These are phyloP conservation scores for Anadara kagoshimensis DNA, from an alignment of 1,140 invertebrate species.

Conservation along the genomic window DNA sequence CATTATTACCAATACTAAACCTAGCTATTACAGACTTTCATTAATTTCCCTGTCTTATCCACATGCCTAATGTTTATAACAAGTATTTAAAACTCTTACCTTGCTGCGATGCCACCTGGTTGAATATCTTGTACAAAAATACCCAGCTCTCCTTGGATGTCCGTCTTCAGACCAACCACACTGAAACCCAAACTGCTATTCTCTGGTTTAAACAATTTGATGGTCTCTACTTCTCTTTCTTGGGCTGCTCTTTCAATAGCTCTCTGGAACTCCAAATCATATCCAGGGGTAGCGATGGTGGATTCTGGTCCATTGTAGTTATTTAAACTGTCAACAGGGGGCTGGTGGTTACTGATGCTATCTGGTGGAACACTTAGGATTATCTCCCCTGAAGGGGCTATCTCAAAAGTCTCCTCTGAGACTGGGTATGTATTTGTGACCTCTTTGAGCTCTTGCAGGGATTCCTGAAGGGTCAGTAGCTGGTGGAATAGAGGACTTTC, in stretches of 20 bases:
- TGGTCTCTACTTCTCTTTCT: constrained; percentile 78
- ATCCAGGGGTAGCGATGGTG: constrained; percentile 50
- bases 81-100: constrained; percentile 74
- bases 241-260: constrained; percentile 80
- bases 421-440: constrained; percentile 51
- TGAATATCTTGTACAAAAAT: constrained; percentile 88
- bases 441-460: constrained; percentile 65
- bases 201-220: constrained; percentile 82
- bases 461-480: constrained; percentile 88
- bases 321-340: constrained; percentile 40
- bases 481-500: constrained; percentile 94
- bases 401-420: constrained; percentile 62
- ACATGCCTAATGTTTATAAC: too few species aligned
- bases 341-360: constrained; percentile 32
- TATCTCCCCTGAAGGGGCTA: constrained; percentile 58
- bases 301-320: constrained; percentile 38
- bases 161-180: constrained; percentile 83
- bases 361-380: constrained; percentile 45
- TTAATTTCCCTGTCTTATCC: too few species aligned
- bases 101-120: constrained; percentile 82
- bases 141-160: constrained; percentile 81
- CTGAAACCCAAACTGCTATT: constrained; percentile 85
- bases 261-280: constrained; percentile 78
- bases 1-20: too few species aligned
- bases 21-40: too few species aligned